Evolutionary conservation across 2,888 invertebrate genomes (phyloP).

Genomic region (Eupelmus urozonus): DNA sequence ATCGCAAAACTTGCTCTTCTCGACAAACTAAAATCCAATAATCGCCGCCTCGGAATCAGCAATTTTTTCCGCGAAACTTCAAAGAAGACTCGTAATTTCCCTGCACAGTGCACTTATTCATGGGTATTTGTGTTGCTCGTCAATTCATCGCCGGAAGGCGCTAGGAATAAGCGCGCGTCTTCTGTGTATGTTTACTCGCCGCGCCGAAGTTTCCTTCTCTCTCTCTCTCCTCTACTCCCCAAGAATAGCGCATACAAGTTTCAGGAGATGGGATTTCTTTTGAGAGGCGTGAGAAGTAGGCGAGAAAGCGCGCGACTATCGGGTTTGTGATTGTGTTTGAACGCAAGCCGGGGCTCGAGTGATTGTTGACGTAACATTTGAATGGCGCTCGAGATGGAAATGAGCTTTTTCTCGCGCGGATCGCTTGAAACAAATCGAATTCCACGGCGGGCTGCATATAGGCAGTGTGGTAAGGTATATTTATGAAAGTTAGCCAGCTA

Average conservation of each 20-base stretch:
- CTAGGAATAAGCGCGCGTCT: conserved; percentile 15
- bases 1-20: too few species aligned
- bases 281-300: conserved; percentile 39
- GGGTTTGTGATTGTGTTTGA: conserved; percentile 48
- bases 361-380: conserved; percentile 56
- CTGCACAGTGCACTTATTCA: conserved; percentile 4
- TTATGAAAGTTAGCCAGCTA: conserved; percentile 38
- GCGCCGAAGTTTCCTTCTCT: conserved; percentile 9
- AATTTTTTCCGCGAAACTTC: too few species aligned
- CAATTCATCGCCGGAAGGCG: conserved; percentile 23
- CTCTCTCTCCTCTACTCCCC: not conserved
- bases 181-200: conserved; percentile 15
- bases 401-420: conserved; percentile 36
- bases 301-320: conserved; percentile 34
- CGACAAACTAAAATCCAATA: too few species aligned
- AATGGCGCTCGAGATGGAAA: conserved; percentile 53
- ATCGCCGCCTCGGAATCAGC: too few species aligned
- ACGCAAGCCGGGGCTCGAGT: conserved; percentile 9
- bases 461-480: conserved; percentile 14
- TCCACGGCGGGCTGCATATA: too few species aligned
- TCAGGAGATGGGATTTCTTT: conserved; percentile 52
- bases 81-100: too few species aligned
- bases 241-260: conserved; percentile 34
- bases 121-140: conserved; percentile 15
- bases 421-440: conserved; percentile 50